A percentile compares a stretch with the other conserved stretches of the same genome.
Conservation (phyloP, 2,888 invertebrate genomes). For the Ligdia adustata region DNA sequence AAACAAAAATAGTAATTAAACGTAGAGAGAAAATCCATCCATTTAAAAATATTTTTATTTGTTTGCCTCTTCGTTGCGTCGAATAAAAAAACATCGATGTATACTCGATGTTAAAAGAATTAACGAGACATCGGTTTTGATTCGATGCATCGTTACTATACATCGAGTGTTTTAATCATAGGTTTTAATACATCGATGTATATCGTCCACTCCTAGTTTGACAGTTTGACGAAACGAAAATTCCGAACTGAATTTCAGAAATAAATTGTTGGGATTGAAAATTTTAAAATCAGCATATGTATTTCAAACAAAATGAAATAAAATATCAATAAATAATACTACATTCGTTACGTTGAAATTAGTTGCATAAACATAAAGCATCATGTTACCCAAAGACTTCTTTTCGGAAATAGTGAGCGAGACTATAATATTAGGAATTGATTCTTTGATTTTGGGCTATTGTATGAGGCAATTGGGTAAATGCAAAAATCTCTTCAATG, state of each 20-base stretch:
- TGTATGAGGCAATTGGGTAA: conserved; percentile 90
- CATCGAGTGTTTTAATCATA: too few relatives aligned
- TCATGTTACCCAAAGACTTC: conserved; percentile 84
- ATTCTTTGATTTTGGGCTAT: conserved; percentile 88
- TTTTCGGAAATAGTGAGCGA: conserved; percentile 86
- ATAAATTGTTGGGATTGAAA: not conserved
- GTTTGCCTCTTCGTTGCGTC: too few relatives aligned
- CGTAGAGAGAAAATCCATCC: too few relatives aligned
- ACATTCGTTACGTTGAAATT: conserved; percentile 8
- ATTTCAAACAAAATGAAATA: conserved; percentile 26
- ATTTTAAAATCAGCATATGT: conserved; percentile 2
- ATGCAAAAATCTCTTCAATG: conserved; percentile 88
- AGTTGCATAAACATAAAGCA: not conserved
- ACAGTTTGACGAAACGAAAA: not conserved
- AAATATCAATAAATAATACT: not conserved
- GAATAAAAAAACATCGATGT: too few relatives aligned
- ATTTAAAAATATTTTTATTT: too few relatives aligned
- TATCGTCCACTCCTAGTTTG: too few relatives aligned
- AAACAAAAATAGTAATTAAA: too few relatives aligned
- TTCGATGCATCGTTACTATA: too few relatives aligned
- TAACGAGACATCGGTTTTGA: too few relatives aligned
- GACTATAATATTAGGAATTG: conserved; percentile 89
- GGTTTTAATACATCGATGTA: too few relatives aligned
- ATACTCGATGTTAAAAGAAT: too few relatives aligned
- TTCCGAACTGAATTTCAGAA: conserved; percentile 1